Conservation (phyloP, 37 sponge, comb jelly and placozoan species). For the Ephydatia muelleri region DNA sequence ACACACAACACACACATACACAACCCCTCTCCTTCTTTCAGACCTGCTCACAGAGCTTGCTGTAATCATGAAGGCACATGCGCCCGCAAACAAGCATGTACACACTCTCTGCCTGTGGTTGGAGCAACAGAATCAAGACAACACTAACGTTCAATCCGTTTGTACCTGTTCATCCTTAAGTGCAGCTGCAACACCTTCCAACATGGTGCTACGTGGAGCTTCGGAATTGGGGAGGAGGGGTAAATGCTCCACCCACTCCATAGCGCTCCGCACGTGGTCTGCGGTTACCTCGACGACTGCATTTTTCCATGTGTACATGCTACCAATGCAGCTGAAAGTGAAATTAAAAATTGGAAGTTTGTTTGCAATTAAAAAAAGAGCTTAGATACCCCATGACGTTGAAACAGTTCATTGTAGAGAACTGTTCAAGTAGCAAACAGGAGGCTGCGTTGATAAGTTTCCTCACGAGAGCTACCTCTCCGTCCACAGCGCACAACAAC, state of each 20-base stretch:
- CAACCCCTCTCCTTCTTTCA: too few species aligned
- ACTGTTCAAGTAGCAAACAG: slow-evolving; percentile 52
- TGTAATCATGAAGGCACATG: slow-evolving; percentile 17
- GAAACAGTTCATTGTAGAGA: slow-evolving; percentile 29
- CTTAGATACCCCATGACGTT: slow-evolving; percentile 52
- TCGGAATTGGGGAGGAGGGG: slow-evolving; percentile 19
- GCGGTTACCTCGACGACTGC: slow-evolving; percentile 13
- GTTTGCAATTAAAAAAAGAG: neutral
- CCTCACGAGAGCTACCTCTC: slow-evolving; percentile 29
- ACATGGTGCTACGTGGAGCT: slow-evolving; percentile 16
- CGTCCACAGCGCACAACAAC: slow-evolving; percentile 22
- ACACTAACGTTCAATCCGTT: neutral
- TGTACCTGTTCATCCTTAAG: slow-evolving; percentile 16
- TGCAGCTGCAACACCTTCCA: slow-evolving; percentile 41
- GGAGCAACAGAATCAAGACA: neutral
- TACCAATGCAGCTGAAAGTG: slow-evolving; percentile 25
- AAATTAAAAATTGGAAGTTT: neutral
- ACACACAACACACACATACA: too few species aligned
- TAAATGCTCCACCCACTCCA: slow-evolving; percentile 47
- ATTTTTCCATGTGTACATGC: slow-evolving; percentile 23
- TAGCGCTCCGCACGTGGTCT: slow-evolving; percentile 25
- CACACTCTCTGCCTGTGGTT: slow-evolving; percentile 45
- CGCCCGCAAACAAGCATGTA: slow-evolving; percentile 40
- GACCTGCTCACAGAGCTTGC: slow-evolving; percentile 46
- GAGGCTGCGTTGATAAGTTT: slow-evolving; percentile 20